These are phyloP conservation scores for Diglossa brunneiventris DNA, from an alignment of 2,113 vertebrate genomes.

Conservation along the genomic window DNA sequence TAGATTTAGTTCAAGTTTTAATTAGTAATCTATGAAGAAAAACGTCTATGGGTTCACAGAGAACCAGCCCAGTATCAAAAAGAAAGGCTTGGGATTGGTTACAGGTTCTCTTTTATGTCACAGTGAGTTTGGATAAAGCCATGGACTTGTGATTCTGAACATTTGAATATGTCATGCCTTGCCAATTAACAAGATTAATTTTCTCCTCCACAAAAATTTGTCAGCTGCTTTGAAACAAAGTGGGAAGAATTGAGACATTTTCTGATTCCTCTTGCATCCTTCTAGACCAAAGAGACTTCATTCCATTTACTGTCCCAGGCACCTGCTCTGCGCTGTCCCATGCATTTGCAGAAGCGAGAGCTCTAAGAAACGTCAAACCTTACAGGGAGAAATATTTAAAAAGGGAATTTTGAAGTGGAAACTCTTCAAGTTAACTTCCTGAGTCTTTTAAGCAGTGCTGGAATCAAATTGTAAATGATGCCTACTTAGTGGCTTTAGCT, in stretches of 20 bases:
- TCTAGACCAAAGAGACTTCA: not conserved
- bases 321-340: not conserved
- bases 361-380: not conserved
- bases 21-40: not conserved
- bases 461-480: not conserved
- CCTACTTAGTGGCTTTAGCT: not conserved
- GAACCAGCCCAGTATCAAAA: not conserved
- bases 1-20: not conserved
- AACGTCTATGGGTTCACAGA: not conserved
- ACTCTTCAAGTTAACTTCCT: not conserved
- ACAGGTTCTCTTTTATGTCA: not conserved
- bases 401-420: not conserved
- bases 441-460: not conserved
- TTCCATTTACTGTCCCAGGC: not conserved
- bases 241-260: not conserved
- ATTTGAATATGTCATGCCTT: not conserved
- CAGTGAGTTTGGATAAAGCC: not conserved
- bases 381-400: not conserved
- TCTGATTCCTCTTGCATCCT: not conserved
- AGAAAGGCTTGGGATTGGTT: not conserved
- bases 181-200: not conserved
- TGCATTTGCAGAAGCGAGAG: not conserved
- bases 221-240: not conserved
- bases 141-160: not conserved
- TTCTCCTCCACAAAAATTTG: not conserved